Percentiles rank a stretch among this genome's conserved stretches.
These are phyloP conservation scores for Hesperophylax magnus DNA, from an alignment of 1,140 invertebrate species.

Conservation along the genomic window DNA sequence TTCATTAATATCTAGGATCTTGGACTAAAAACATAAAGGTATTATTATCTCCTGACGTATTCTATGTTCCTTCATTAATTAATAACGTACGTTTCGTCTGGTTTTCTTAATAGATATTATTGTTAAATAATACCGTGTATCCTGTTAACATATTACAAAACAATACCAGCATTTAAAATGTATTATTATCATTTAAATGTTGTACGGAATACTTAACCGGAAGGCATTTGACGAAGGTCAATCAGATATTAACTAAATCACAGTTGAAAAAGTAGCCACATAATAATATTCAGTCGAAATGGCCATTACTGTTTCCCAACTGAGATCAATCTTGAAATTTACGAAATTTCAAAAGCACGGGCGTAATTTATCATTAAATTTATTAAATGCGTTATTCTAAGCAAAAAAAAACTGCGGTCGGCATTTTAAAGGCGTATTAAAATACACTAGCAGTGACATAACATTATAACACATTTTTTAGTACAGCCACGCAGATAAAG, in stretches of 20 bases:
- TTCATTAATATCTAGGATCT: too few relatives aligned
- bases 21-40: too few relatives aligned
- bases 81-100: too few relatives aligned
- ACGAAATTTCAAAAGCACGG: background rate
- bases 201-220: background rate
- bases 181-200: constrained; percentile 8
- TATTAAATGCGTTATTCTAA: background rate
- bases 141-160: background rate
- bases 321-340: background rate
- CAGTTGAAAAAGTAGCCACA: background rate
- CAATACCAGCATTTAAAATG: background rate
- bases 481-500: background rate
- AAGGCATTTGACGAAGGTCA: background rate
- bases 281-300: background rate
- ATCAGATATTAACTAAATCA: background rate
- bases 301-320: background rate
- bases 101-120: too few relatives aligned
- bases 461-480: background rate
- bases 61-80: too few relatives aligned
- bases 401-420: background rate
- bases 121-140: too few relatives aligned
- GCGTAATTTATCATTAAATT: background rate
- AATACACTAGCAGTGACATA: background rate
- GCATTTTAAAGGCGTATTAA: background rate
- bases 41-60: too few relatives aligned